Conservation (phyloP, 2,888 invertebrate species). For the Zaprionus bogoriensis region DNA sequence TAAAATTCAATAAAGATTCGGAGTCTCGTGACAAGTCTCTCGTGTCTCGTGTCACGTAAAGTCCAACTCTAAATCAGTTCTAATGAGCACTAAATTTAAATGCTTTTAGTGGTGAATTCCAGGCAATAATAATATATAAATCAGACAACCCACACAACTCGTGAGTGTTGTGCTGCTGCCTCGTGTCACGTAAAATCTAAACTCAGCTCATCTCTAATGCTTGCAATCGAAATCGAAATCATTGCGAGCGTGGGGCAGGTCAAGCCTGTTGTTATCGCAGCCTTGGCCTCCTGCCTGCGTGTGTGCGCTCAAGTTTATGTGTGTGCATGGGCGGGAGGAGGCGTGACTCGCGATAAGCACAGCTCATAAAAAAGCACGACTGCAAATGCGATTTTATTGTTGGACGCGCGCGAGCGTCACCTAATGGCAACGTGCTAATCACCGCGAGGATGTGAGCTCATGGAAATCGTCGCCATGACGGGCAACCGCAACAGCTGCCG, state of each 20-base stretch:
- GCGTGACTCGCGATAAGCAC: constrained; percentile 11
- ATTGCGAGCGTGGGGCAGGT: constrained; percentile 20
- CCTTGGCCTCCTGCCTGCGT: background rate
- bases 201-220: background rate
- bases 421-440: constrained; percentile 47
- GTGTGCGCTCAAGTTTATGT: background rate
- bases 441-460: constrained; percentile 18
- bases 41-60: no score
- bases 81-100: no score
- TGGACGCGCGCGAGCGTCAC: constrained; percentile 1
- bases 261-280: constrained; percentile 20
- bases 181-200: background rate
- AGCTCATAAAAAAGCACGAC: constrained; percentile 21
- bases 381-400: constrained; percentile 37
- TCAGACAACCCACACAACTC: no score
- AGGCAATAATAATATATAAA: no score
- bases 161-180: no score
- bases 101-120: no score
- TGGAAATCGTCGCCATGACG: constrained; percentile 15
- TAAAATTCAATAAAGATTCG: no score
- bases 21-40: no score
- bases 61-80: no score
- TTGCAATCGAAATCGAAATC: constrained; percentile 8
- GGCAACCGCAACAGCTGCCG: constrained; percentile 49
- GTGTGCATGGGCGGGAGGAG: background rate